A percentile compares a stretch with the other conserved stretches of the same genome.
These are phyloP conservation scores for Mastomys coucha DNA, from an alignment of 2,113 vertebrate species.

Conservation along the genomic window DNA sequence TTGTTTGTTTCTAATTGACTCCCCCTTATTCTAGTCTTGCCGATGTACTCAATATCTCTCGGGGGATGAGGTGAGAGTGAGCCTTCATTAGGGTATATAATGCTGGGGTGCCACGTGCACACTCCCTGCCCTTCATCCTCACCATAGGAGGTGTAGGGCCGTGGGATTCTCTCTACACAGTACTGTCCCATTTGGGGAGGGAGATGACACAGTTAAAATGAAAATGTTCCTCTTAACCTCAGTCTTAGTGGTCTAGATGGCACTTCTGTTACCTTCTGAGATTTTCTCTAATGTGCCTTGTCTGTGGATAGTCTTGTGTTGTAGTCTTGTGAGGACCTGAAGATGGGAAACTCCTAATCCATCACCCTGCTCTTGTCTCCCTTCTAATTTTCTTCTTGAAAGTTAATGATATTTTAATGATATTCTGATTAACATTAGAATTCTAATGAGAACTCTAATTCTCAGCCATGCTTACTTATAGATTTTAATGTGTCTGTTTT, in stretches of 20 bases:
- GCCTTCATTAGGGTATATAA: neutral
- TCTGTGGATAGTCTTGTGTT: neutral
- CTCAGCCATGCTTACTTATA: neutral
- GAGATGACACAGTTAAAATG: neutral
- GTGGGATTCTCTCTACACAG: neutral
- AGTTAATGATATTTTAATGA: neutral
- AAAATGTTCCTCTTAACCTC: neutral
- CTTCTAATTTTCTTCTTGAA: neutral
- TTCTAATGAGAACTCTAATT: neutral
- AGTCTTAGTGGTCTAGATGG: neutral
- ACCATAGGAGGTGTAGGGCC: fast-evolving
- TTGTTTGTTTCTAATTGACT: neutral
- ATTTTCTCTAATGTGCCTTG: neutral
- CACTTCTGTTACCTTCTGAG: too few relatives aligned
- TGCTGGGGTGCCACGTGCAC: too few relatives aligned
- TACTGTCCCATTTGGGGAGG: neutral
- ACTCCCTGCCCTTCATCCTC: neutral
- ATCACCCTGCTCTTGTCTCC: neutral
- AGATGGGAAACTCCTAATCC: neutral
- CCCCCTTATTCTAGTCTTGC: neutral
- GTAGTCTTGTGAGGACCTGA: neutral
- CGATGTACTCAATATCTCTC: neutral
- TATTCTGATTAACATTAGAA: neutral
- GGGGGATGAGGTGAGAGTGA: neutral
- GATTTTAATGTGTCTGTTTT: neutral